Evolutionary conservation across 2,888 invertebrate genomes (phyloP), one percentile per base, ranked within the genome.

Genomic region (Idaea aversata): DNA sequence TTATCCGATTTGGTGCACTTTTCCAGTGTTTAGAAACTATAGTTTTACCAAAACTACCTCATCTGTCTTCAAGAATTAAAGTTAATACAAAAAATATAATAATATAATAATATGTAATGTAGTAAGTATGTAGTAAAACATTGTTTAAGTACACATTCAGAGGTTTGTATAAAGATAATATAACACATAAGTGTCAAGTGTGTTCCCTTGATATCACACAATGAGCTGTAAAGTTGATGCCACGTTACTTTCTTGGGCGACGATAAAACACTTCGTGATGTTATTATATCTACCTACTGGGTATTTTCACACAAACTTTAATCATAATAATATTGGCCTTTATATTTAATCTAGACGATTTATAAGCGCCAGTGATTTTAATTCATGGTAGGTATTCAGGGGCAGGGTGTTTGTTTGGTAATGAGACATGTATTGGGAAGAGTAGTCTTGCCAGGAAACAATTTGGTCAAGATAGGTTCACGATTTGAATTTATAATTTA

Each of bases 201-300:
- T 71, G 70, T 65, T 67, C 65, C 16, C 36, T 64, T 69, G 69
- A 71, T 73, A 71, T 65, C 73, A 70, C 70, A 69, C 70, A 69
- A 67, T 25, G 25, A 59, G 69, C 65, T 61, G 69, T 74, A 74
- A 74, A 72, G 70, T 71, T 71, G 71, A 72, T 74, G 71, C 65
- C 71, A 67, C 68, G 67, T 72, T 68, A 70, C 67, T 59, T 59
- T 16, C 34, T 25, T 13, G 59, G 59, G 59, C 34, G 10, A 13
- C 16, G 59, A 59, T 59, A 59, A 59, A 59, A 59, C 58, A 58
- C 58, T 25, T 25, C 25, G 25, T 25, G 25, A 3, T 25, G 25
- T 25, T 25, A 25, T 25, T 25, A 25, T 25, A 25, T 25, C 25
- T 25, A 25, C 25, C 25, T 25, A 25, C 25, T 25, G 25, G 25